Conservation (phyloP, 2,113 vertebrate species). For the Propithecus coquereli region DNA sequence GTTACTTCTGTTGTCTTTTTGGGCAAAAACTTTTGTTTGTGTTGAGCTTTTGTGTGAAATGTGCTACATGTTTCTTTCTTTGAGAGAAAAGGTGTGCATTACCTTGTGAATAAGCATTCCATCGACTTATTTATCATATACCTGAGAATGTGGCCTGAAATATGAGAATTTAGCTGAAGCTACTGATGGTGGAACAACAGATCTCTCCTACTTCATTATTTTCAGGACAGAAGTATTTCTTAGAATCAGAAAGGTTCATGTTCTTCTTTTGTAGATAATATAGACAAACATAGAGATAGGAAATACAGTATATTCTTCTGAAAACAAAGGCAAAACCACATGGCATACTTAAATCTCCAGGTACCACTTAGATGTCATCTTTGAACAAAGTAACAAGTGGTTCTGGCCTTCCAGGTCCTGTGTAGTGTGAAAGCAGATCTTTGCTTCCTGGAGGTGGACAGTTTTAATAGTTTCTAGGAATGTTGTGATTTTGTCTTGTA, state of each 20-base stretch:
- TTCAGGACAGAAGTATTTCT: conserved; percentile 71
- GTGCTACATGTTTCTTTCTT: neutral
- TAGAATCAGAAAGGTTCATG: conserved; percentile 64
- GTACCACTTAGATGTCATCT: conserved; percentile 59
- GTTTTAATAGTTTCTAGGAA: conserved; percentile 70
- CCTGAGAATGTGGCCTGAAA: neutral
- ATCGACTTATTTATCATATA: neutral
- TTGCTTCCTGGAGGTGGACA: conserved; percentile 71
- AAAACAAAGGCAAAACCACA: conserved; percentile 23
- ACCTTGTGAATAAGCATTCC: neutral
- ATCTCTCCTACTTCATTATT: conserved; percentile 73
- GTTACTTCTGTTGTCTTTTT: neutral
- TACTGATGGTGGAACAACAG: conserved; percentile 69
- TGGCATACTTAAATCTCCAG: conserved; percentile 47
- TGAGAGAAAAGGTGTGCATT: neutral
- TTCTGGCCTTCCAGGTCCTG: conserved; percentile 62
- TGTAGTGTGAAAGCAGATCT: conserved; percentile 70
- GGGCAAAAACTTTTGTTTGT: neutral
- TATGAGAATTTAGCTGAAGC: conserved; percentile 68
- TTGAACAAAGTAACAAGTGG: conserved; percentile 71
- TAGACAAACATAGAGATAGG: neutral
- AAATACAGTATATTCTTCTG: neutral
- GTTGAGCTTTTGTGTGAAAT: neutral
- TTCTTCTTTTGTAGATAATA: conserved; percentile 75
- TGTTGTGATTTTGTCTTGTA: conserved; percentile 58